These are phyloP conservation scores for Micrasema longulum DNA, from an alignment of 1,140 invertebrate species.

Conservation along the genomic window DNA sequence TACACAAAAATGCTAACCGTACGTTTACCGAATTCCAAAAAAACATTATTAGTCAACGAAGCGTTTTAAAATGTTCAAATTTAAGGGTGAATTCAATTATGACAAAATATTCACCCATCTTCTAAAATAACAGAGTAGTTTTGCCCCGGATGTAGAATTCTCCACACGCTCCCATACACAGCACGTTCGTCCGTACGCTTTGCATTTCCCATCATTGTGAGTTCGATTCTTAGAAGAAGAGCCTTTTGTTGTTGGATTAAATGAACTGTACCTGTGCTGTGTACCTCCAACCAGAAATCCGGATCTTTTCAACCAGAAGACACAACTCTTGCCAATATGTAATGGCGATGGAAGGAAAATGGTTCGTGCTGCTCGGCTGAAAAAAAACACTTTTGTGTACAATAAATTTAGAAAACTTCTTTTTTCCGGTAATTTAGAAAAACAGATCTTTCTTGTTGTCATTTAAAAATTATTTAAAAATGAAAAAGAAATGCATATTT, in stretches of 20 bases:
- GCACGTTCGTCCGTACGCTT: conserved; percentile 6
- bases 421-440: too few species aligned
- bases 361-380: too few species aligned
- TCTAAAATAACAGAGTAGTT: conserved; percentile 7
- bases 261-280: conserved; percentile 16
- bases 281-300: conserved; percentile 17
- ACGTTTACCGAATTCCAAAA: too few species aligned
- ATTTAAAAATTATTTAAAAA: too few species aligned
- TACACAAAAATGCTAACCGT: too few species aligned
- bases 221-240: neutral
- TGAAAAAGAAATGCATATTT: too few species aligned
- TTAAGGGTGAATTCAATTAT: neutral
- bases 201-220: neutral
- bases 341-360: neutral
- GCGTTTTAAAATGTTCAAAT: too few species aligned
- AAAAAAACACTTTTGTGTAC: too few species aligned
- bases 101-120: neutral
- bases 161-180: neutral
- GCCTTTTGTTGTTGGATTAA: conserved; percentile 31
- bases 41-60: too few species aligned
- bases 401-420: too few species aligned
- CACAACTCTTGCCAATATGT: neutral
- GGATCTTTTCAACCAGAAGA: conserved; percentile 1
- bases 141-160: conserved; percentile 5
- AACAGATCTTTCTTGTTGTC: too few species aligned